Base-by-base conservation (phyloP, 2,888 invertebrate species). In the Sphaeridia pumilis region DNA sequence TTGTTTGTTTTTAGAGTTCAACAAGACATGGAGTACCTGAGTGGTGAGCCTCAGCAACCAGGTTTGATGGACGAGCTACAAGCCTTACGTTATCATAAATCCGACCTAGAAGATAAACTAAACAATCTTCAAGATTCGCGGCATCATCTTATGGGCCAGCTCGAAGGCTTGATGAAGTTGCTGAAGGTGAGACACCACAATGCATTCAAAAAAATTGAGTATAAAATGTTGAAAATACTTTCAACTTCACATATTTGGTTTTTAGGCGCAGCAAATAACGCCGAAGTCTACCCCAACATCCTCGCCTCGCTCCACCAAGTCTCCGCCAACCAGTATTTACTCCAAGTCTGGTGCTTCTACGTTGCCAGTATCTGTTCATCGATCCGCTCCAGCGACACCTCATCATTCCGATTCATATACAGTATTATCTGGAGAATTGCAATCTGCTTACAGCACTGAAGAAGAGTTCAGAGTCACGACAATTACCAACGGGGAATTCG, bases 91-190 rank as follows among this genome's bases (percentile, higher is more conserved):
- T 89, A 92, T 72, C 78, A 94, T 58, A 95, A 95, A 70, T 89
- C 90, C 64, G 95, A 98, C 71, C 75, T 98, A 50, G 97, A 98
- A 71, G 85, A 83, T 0, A 88, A 95, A 69, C 78, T 98, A 71
- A 84, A 86, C 20, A 84, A 88, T 3, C 77, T 97, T 65, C 94
- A 98, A 74, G 94, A 95, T 72, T 92, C 93, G 10, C 74, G 93
- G 61, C 78, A 87, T 60, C 90, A 93, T 66, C 79, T 94, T 51
- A 92, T 94, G 89, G 87, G 88, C 61, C 97, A 98, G 73, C 76
- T 98, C 25, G 97, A 98, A 71, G 88, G 90, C 17, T 79, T 98
- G 31, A 97, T 97, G 95, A 85, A 89, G 72, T 84, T 93, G 80
- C 76, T 95, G 58, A 90, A 90, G 79, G 84, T 83, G 70, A 55